These are phyloP conservation scores for Colletes collaris DNA, from an alignment of 2,888 invertebrate genomes.

Conservation along the genomic window DNA sequence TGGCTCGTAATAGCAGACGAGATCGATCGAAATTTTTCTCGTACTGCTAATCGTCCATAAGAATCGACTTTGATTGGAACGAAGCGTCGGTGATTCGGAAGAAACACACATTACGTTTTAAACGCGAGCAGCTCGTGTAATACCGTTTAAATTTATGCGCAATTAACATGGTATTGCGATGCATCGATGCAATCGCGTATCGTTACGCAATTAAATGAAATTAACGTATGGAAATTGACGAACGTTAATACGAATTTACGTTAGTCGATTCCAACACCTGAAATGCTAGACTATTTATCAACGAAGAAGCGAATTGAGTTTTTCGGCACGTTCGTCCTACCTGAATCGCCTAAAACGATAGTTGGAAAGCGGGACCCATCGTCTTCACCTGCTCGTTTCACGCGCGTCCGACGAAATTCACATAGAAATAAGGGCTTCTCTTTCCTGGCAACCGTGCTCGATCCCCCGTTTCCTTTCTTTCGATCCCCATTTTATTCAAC, in stretches of 20 bases:
- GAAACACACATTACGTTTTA: background rate
- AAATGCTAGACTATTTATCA: background rate
- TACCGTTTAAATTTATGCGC: conserved; percentile 10
- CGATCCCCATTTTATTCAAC: conserved; percentile 25
- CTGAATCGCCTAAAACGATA: conserved; percentile 33
- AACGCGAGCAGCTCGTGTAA: background rate
- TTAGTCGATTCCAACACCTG: too few relatives aligned
- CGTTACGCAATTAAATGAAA: conserved; percentile 27
- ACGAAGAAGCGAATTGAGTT: background rate
- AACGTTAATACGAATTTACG: background rate
- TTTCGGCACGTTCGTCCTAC: conserved; percentile 9
- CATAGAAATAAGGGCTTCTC: conserved; percentile 28
- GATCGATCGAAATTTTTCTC: background rate
- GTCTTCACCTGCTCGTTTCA: conserved; percentile 40
- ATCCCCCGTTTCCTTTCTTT: conserved; percentile 1
- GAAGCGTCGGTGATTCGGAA: background rate
- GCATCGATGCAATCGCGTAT: conserved; percentile 4
- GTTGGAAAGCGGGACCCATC: conserved; percentile 7
- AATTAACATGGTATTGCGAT: background rate
- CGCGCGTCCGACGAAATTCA: conserved; percentile 30
- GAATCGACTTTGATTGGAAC: conserved; percentile 9
- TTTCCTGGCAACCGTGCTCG: background rate
- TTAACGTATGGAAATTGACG: conserved; percentile 8
- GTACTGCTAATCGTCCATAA: background rate
- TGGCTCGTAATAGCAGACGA: background rate